A percentile compares a stretch with the other conserved stretches of the same genome.
These are phyloP conservation scores for Ceramica pisi DNA, from an alignment of 2,888 invertebrate genomes.

Conservation along the genomic window DNA sequence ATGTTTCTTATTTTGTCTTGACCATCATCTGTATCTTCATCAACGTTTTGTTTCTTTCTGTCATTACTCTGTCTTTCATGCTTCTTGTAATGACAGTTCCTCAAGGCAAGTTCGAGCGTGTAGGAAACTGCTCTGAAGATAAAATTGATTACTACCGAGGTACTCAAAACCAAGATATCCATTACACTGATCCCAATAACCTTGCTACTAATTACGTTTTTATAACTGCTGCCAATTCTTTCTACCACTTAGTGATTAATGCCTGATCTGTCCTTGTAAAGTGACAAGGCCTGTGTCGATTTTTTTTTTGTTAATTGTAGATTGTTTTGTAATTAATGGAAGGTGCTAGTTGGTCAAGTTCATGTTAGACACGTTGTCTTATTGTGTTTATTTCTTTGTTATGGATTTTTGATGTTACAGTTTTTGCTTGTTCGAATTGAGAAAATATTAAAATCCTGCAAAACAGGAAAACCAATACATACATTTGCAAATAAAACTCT, in stretches of 20 bases:
- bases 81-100: background rate
- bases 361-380: constrained; percentile 25
- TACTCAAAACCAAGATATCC: constrained; percentile 43
- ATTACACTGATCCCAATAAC: constrained; percentile 46
- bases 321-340: constrained; percentile 54
- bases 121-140: background rate
- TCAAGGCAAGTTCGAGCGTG: background rate
- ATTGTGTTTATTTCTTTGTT: background rate
- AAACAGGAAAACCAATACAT: constrained; percentile 13
- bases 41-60: background rate
- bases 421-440: background rate
- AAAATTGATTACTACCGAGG: constrained; percentile 24
- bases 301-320: constrained; percentile 48
- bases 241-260: constrained; percentile 58
- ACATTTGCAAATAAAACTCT: background rate
- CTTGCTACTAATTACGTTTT: constrained; percentile 58
- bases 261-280: constrained; percentile 50
- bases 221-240: constrained; percentile 53
- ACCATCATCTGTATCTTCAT: background rate
- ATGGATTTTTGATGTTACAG: background rate
- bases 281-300: constrained; percentile 57
- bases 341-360: constrained; percentile 59
- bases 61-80: background rate
- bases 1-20: background rate
- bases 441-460: background rate